A percentile compares a stretch with the other conserved stretches of the same genome.
phyloP scores from a whole-genome alignment of 2,113 vertebrate genomes.

The Nesospiza acunhae region DNA sequence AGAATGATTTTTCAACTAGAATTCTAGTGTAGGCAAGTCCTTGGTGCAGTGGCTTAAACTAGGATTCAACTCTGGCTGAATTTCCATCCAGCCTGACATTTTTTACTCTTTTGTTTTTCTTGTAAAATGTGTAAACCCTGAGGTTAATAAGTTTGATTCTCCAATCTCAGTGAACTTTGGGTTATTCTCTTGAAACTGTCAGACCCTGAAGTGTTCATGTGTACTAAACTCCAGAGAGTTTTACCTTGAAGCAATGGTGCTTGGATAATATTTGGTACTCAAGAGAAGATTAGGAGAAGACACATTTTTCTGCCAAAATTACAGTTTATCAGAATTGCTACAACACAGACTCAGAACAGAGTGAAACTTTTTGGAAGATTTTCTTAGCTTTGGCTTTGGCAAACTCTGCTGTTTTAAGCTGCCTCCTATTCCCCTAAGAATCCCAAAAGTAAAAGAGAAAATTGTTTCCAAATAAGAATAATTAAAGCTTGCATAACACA shows the following conservation, averaged over 20 bases:
- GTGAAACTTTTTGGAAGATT: background rate
- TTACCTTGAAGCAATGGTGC: background rate
- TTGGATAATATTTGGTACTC: background rate
- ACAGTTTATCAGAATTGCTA: background rate
- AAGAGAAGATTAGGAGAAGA: background rate
- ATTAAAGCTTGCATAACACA: slow-evolving; percentile 56
- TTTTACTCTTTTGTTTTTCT: background rate
- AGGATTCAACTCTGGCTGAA: background rate
- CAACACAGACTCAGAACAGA: background rate
- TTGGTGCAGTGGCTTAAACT: background rate
- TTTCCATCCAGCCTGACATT: background rate
- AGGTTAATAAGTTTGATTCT: background rate
- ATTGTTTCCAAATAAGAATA: slow-evolving; percentile 51
- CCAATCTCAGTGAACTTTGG: background rate
- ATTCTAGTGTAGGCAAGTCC: background rate
- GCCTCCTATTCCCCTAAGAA: slow-evolving; percentile 23
- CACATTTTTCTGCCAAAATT: background rate
- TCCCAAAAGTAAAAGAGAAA: slow-evolving; percentile 46
- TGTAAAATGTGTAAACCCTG: background rate
- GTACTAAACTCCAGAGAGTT: background rate
- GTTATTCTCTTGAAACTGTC: background rate
- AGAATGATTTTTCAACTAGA: background rate
- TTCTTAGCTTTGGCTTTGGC: slow-evolving; percentile 33
- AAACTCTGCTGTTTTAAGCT: slow-evolving; percentile 18
- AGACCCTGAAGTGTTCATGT: background rate